These are phyloP conservation scores for Chitala chitala DNA, from an alignment of 2,113 vertebrate genomes.

Conservation along the genomic window DNA sequence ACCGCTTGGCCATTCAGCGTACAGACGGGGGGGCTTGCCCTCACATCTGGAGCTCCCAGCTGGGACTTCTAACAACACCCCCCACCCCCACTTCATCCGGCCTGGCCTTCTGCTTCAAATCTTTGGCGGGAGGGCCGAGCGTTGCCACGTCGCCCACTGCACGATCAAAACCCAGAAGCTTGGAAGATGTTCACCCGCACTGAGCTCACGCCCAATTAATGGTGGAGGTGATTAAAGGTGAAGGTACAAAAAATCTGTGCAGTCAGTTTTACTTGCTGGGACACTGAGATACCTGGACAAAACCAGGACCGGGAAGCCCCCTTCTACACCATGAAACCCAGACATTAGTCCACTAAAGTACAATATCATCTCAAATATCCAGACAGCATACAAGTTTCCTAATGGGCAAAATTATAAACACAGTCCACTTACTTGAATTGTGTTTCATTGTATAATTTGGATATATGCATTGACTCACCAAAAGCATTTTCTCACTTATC, in stretches of 20 bases:
- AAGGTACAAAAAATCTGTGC: too few species aligned
- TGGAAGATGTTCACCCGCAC: neutral
- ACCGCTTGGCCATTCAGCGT: neutral
- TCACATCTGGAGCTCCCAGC: constrained; percentile 18
- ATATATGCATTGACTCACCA: too few species aligned
- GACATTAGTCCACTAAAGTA: too few species aligned
- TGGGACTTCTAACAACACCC: neutral
- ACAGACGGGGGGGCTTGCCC: too few species aligned
- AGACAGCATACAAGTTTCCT: too few species aligned
- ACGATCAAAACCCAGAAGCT: neutral
- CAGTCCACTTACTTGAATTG: too few species aligned
- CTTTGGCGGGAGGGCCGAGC: neutral
- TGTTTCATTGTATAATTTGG: too few species aligned
- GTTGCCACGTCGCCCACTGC: neutral
- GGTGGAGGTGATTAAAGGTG: too few species aligned
- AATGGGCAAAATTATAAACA: too few species aligned
- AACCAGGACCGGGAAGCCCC: neutral
- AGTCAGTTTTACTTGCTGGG: neutral
- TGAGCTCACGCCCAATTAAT: neutral
- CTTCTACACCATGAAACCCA: neutral
- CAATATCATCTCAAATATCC: too few species aligned
- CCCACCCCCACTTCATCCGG: neutral
- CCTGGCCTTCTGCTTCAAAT: neutral
- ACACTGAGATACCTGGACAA: neutral
- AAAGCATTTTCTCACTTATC: too few species aligned